Base-by-base conservation (phyloP, 2,888 invertebrate genomes). In the Pyralis farinalis region DNA sequence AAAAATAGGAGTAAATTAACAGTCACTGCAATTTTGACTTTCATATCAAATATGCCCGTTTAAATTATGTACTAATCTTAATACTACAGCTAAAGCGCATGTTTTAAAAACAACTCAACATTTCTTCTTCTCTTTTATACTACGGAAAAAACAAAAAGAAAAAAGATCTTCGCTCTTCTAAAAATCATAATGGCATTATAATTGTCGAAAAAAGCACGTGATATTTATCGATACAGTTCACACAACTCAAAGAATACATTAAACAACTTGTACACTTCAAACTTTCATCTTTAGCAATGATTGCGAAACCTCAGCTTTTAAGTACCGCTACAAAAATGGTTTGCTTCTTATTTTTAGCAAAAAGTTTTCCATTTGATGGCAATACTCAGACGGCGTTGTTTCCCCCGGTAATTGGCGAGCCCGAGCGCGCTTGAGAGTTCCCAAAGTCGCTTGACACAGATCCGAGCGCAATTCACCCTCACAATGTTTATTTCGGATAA, bases 401-500 rank as follows among this genome's bases (percentile, higher is more conserved):
- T 65, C 58, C 55, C 53, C 49, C 42, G 56, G 63, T 69, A 71
- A 72, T 71, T 72, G 67, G 69, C 61, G 64, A 45, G 50, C 40
- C 42, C 31, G 42, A 49, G 49, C 53, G 51, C 46, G 44, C 53
- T 58, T 51, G 53, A 59, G 59, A 31, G 56, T 43, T 54, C 55
- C 54, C 56, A 51, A 63, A 64, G 60, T 64, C 63, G 61, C 68
- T 69, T 71, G 73, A 73, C 73, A 70, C 66, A 70, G 67, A 73
- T 73, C 60, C 44, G 46, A 29, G 29, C 22, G 41, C 51, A 50
- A 55, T 53, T 57, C 49, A 43, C 42, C 41, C 44, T 47, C 45
- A 42, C 43, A 51, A 50, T 52, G 52, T 54, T 47, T 47, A 40
- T 50, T 47, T 45, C 47, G 34, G 46, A 44, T 44, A 43, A 32